Conservation (phyloP, 2,888 invertebrate species). For the Chymomyza amoena region DNA sequence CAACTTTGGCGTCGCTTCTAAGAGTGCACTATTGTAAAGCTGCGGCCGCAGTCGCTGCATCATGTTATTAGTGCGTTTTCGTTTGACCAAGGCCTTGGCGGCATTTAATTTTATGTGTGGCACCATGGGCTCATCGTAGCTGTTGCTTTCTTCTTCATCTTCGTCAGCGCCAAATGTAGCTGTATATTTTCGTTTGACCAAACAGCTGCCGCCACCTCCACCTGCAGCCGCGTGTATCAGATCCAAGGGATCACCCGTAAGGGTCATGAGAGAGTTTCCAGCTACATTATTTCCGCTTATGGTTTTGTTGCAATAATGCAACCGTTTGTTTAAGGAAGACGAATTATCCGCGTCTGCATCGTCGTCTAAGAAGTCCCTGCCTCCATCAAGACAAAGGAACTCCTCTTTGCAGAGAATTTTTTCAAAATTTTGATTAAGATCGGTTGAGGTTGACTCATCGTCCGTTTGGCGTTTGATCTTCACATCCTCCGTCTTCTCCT, state of each 20-base stretch:
- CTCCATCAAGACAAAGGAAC: constrained; percentile 77
- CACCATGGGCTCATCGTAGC: constrained; percentile 34
- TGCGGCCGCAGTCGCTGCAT: constrained; percentile 22
- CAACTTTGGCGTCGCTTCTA: constrained; percentile 15
- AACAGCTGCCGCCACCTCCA: constrained; percentile 56
- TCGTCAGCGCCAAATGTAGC: constrained; percentile 50
- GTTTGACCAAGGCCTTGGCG: constrained; percentile 38
- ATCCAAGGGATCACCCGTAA: constrained; percentile 71
- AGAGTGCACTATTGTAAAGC: constrained; percentile 20
- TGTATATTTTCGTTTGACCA: constrained; percentile 63
- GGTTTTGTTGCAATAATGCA: constrained; percentile 31
- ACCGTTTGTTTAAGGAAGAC: constrained; percentile 62
- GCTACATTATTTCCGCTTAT: constrained; percentile 48
- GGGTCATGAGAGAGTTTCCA: constrained; percentile 20
- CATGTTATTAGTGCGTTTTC: constrained; percentile 51
- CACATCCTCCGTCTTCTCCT: constrained; percentile 68
- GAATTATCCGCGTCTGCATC: constrained; percentile 60
- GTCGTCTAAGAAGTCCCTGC: constrained; percentile 66
- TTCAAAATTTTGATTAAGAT: constrained; percentile 78
- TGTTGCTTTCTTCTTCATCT: constrained; percentile 49
- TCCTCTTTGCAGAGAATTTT: constrained; percentile 79
- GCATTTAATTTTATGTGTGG: constrained; percentile 29
- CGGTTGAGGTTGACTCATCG: constrained; percentile 59
- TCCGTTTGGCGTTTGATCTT: constrained; percentile 40
- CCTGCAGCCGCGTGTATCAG: constrained; percentile 65